These are phyloP conservation scores for Drosophila subsilvestris DNA, from an alignment of 2,888 invertebrate genomes.

Conservation along the genomic window DNA sequence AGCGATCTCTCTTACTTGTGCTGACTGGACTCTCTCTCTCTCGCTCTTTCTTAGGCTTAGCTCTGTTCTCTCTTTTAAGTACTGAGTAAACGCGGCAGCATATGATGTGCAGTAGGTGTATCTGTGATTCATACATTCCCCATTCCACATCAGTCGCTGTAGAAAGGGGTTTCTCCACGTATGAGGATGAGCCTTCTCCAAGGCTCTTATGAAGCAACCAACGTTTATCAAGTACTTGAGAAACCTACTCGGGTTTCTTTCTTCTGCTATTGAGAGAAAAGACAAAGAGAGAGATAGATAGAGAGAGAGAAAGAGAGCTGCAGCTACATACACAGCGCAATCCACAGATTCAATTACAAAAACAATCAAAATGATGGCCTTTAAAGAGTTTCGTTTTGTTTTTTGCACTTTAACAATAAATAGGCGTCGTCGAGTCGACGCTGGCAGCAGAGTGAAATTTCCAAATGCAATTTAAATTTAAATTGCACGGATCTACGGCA, in stretches of 20 bases:
- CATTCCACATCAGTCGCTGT: neutral
- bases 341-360: constrained; percentile 37
- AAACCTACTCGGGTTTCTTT: neutral
- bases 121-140: too few species aligned
- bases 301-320: neutral
- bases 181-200: neutral
- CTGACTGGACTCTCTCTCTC: constrained; percentile 15
- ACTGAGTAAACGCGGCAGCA: neutral
- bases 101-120: neutral
- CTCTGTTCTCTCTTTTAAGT: neutral
- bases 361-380: constrained; percentile 28
- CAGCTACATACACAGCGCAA: constrained; percentile 14
- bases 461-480: constrained; percentile 75
- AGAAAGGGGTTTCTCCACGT: neutral
- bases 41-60: neutral
- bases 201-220: too few species aligned
- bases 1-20: constrained; percentile 13
- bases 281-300: too few species aligned
- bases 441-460: constrained; percentile 50
- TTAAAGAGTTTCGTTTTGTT: constrained; percentile 34
- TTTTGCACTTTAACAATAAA: constrained; percentile 35
- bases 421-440: constrained; percentile 2
- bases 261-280: neutral
- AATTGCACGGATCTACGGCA: constrained; percentile 81
- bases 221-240: neutral